Base-by-base conservation (phyloP, 2,888 invertebrate species). In the Ectemnius continuus region DNA sequence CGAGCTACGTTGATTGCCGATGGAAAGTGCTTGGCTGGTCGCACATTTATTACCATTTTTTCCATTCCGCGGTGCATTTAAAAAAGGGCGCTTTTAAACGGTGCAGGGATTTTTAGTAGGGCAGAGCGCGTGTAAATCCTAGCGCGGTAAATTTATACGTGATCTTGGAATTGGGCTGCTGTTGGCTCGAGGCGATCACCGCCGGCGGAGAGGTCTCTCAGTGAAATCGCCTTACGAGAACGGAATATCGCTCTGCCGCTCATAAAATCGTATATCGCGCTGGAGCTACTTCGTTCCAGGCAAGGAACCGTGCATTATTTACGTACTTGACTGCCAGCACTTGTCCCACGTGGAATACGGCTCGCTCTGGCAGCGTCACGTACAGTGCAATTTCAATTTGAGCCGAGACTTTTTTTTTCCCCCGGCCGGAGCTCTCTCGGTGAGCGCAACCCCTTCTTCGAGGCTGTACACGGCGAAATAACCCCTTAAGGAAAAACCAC, bases 231-330 rank as follows among this genome's bases (percentile, higher is more conserved):
- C 52, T 52, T 52, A 52, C 8, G 52, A 16, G 52, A 16, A 52
- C n/a, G 18, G 16, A 28, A 57, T 13, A 48, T 6, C 36, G 23
- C 8, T 5, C 62, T 56, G 23, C 28, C 46, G n/a, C n/a, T 46
- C 62, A 61, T 52, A 36, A 60, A 64, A 67, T 61, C 62, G 67
- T 61, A 66, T 58, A 60, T 64, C 68, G 59, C 23, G 66, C 6
- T 57, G 28, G 59, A 18, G 66, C 8, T 57, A 36, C 52, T 52
- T 63, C 57, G 57, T 69, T 57, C 68, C 20, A 62, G 28, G 65
- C 66, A 67, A 56, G 70, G 65, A 79, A 70, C 72, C 65, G 47
- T 72, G 63, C 47, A 74, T 80, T 80, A 77, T 77, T 77, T 70
- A 75, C 58, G 67, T 66, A 69, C 61, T 61, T 60, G 56, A 64